These are phyloP conservation scores for Cryptocephalus moraei DNA, from an alignment of 2,888 invertebrate species.

Conservation along the genomic window DNA sequence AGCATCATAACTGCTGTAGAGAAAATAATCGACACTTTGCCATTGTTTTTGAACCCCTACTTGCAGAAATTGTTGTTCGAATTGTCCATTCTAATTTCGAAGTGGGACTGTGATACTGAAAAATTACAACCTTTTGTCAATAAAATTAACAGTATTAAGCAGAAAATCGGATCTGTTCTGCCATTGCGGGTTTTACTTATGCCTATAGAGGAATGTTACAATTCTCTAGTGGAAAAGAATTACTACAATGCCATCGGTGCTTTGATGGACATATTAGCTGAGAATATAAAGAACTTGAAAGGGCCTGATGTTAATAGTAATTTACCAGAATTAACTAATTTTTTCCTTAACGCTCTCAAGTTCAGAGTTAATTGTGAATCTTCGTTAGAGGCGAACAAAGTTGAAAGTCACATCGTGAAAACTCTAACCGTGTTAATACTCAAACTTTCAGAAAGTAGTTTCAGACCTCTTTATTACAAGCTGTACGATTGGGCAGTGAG, in stretches of 20 bases:
- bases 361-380: slow-evolving; percentile 48
- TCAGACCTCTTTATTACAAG: slow-evolving; percentile 79
- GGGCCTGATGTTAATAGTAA: slow-evolving; percentile 52
- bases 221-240: slow-evolving; percentile 47
- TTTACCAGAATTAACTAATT: slow-evolving; percentile 57
- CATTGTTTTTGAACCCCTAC: slow-evolving; percentile 79
- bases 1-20: slow-evolving; percentile 70
- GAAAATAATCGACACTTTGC: slow-evolving; percentile 69
- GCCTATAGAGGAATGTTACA: slow-evolving; percentile 55
- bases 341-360: slow-evolving; percentile 65
- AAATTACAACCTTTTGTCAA: slow-evolving; percentile 42
- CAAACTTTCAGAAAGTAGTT: slow-evolving; percentile 80
- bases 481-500: slow-evolving; percentile 80
- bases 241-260: slow-evolving; percentile 49
- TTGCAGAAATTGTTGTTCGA: slow-evolving; percentile 60
- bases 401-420: slow-evolving; percentile 67
- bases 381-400: slow-evolving; percentile 41
- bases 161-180: slow-evolving; percentile 57
- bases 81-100: slow-evolving; percentile 44
- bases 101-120: slow-evolving; percentile 16
- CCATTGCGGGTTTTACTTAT: slow-evolving; percentile 70
- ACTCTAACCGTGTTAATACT: slow-evolving; percentile 72
- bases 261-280: slow-evolving; percentile 66
- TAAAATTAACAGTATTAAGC: slow-evolving; percentile 51
- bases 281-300: slow-evolving; percentile 55